Base-by-base conservation (phyloP, 2,113 vertebrate genomes). In the Atractosteus spatula region DNA sequence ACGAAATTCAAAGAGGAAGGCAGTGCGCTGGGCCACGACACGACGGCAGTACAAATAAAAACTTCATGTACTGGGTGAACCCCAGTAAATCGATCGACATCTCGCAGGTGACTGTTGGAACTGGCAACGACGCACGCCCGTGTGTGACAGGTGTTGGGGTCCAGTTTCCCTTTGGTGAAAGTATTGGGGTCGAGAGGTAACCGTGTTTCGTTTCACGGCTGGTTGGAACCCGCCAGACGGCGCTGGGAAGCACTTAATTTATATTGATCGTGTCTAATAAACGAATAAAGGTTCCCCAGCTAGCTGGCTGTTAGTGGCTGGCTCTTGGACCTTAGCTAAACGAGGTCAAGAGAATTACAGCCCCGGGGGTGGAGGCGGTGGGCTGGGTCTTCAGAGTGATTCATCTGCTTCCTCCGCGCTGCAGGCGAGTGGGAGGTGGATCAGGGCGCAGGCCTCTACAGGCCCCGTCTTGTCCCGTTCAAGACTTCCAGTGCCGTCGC, bases 321-420 rank as follows among this genome's bases (percentile, higher is more conserved):
- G 62, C 62, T 63, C 4, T 63, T 17, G 62, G 62, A 63, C 62
- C 62, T 63, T 63, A 63, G 8, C 62, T 63, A 63, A 63, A 63
- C 29, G 62, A 63, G 62, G 62, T 63, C n/a, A 63, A 63, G 62
- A 63, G 62, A 63, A 16, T 63, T 63, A 63, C 29, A 3, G 62
- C n/a, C 12, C 29, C 29, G 16, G 29, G 29, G 29, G 29, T 63
- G 29, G 7, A 63, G n/a, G 8, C 62, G 8, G 62, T 16, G 17
- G 62, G 57, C 57, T 13, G n/a, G 62, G 62, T 5, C 16, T 3
- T 17, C n/a, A 29, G 62, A 63, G 8, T 3, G 7, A 63, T 63
- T 29, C 2, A 29, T 63, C 29, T 63, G 8, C 4, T 5, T 63
- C 8, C 14, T 29, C n/a, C 7, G 17, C 4, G 6, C 3, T 8